Conservation (phyloP, 2,888 invertebrate genomes). For the Drosophila rellima region DNA sequence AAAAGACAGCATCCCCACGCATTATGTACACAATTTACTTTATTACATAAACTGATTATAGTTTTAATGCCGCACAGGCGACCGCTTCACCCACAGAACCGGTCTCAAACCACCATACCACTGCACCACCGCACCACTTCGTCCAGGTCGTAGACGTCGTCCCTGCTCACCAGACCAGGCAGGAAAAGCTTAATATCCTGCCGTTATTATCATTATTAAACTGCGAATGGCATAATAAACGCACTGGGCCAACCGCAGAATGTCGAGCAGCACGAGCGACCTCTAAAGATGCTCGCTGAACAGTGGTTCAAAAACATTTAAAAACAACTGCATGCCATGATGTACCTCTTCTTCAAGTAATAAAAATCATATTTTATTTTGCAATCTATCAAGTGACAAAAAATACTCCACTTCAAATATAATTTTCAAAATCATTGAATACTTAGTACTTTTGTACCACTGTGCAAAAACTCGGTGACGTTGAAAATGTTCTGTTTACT, state of each 20-base stretch:
- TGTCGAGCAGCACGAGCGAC: constrained; percentile 44
- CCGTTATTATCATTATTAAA: constrained; percentile 82
- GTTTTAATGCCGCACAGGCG: constrained; percentile 71
- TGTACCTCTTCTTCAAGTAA: background rate
- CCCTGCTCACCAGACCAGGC: constrained; percentile 50
- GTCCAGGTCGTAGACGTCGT: constrained; percentile 12
- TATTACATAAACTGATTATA: constrained; percentile 81
- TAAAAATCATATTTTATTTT: background rate
- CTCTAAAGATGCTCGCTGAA: constrained; percentile 41
- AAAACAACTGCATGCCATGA: constrained; percentile 6
- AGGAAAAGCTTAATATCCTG: constrained; percentile 81
- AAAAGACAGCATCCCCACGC: constrained; percentile 77
- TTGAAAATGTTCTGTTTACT: constrained; percentile 71
- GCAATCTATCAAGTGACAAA: too few species aligned
- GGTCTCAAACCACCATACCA: background rate
- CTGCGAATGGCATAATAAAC: constrained; percentile 81
- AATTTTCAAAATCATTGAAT: too few species aligned
- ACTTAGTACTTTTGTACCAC: constrained; percentile 31
- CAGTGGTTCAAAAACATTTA: constrained; percentile 23
- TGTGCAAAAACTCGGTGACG: constrained; percentile 39
- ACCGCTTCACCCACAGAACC: constrained; percentile 3
- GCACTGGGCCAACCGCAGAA: constrained; percentile 71
- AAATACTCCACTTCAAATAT: background rate
- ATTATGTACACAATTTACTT: constrained; percentile 81
- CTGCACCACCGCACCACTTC: background rate